A percentile compares a stretch with the other conserved stretches of the same genome.
phyloP scores from a whole-genome alignment of 2,888 invertebrate species.

The Microplitis manilae region DNA sequence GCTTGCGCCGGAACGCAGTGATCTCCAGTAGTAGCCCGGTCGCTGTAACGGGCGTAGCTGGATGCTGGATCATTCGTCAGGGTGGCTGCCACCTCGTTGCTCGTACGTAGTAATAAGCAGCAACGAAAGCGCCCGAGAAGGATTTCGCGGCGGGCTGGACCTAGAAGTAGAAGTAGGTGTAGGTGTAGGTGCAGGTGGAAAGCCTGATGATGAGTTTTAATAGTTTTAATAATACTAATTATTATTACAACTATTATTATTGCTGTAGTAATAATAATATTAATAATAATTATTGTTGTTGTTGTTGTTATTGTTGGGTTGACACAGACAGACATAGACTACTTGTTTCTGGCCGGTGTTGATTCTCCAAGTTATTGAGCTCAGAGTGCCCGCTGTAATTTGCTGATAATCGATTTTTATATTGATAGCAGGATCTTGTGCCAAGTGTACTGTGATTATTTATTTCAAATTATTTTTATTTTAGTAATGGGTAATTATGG shows the following conservation, averaged over 20 bases:
- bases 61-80: constrained; percentile 63
- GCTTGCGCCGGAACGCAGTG: constrained; percentile 65
- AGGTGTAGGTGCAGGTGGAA: constrained; percentile 53
- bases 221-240: background rate
- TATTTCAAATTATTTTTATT: background rate
- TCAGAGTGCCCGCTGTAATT: background rate
- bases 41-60: constrained; percentile 70
- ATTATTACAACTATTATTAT: background rate
- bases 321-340: background rate
- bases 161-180: constrained; percentile 52
- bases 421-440: background rate
- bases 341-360: background rate
- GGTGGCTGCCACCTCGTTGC: constrained; percentile 52
- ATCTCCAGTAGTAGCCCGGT: constrained; percentile 67
- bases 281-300: background rate
- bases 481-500: background rate
- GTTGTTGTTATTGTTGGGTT: background rate
- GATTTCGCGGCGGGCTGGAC: constrained; percentile 46
- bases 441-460: background rate
- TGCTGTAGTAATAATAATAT: background rate
- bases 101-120: constrained; percentile 48
- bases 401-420: background rate
- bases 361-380: background rate
- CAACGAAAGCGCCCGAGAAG: constrained; percentile 47
- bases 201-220: constrained; percentile 3